These are phyloP conservation scores for Diadema setosum DNA, from an alignment of 35 echinoderm and acorn worm species.

Conservation along the genomic window DNA sequence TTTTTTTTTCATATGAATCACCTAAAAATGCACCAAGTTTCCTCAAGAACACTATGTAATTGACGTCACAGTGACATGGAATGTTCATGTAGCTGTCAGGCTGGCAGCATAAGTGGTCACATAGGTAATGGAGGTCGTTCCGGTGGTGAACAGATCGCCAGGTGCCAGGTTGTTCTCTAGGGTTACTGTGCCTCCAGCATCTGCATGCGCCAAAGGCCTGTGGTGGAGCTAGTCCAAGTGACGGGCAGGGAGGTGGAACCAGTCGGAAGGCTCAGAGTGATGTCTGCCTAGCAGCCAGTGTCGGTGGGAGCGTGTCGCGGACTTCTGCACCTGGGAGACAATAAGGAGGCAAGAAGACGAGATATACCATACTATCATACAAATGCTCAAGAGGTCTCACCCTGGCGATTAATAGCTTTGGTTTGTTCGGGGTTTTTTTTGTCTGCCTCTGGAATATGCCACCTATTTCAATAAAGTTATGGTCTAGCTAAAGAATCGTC, in stretches of 20 bases:
- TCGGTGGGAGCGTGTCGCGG: neutral
- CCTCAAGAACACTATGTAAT: too few relatives aligned
- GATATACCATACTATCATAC: too few relatives aligned
- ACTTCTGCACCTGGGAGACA: too few relatives aligned
- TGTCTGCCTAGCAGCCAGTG: neutral
- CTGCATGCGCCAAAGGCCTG: too few relatives aligned
- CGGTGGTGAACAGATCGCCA: neutral
- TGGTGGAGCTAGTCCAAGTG: conserved; percentile 30
- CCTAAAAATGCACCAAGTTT: neutral
- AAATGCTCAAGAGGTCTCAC: too few relatives aligned
- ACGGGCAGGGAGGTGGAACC: neutral
- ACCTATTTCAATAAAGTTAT: too few relatives aligned
- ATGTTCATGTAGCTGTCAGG: conserved; percentile 16
- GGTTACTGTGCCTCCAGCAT: conserved; percentile 5
- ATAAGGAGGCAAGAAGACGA: too few relatives aligned
- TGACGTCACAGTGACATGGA: neutral
- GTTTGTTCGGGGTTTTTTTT: too few relatives aligned
- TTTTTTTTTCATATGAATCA: neutral
- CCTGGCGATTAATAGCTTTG: too few relatives aligned
- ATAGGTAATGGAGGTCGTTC: conserved; percentile 25
- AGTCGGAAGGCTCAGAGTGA: neutral
- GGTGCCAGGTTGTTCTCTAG: neutral
- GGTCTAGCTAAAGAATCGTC: too few relatives aligned
- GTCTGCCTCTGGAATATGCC: too few relatives aligned
- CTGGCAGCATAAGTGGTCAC: conserved; percentile 30